These are phyloP conservation scores for Brachymystax lenok DNA, from an alignment of 2,797 vertebrate species.

Conservation along the genomic window DNA sequence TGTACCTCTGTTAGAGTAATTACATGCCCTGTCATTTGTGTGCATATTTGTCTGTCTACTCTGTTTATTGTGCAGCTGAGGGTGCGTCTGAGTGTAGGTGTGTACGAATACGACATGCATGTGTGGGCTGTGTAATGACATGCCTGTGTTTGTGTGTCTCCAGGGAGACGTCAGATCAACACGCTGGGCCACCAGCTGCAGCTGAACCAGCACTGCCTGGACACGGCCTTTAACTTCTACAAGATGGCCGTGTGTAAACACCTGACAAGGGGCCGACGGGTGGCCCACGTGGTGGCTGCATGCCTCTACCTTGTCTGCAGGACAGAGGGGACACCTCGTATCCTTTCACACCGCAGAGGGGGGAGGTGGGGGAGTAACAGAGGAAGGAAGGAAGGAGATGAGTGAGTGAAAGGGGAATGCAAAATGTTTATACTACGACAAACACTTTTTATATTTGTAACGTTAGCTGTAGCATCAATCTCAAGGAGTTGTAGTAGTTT, in stretches of 20 bases:
- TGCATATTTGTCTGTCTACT: constrained; percentile 9
- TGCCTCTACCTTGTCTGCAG: constrained; percentile 97
- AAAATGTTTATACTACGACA: background rate
- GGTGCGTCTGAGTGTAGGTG: constrained; percentile 7
- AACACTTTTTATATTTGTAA: background rate
- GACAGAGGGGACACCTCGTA: constrained; percentile 96
- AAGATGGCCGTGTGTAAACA: constrained; percentile 93
- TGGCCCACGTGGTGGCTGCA: constrained; percentile 86
- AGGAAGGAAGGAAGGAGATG: background rate
- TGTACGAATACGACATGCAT: background rate
- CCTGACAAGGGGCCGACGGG: constrained; percentile 85
- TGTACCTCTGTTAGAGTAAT: constrained; percentile 11
- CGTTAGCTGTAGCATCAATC: background rate
- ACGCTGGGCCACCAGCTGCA: constrained; percentile 92
- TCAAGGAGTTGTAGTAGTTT: background rate
- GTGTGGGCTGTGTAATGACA: constrained; percentile 1
- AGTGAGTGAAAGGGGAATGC: background rate
- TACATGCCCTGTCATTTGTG: constrained; percentile 9
- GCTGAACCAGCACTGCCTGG: constrained; percentile 92
- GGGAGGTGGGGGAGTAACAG: background rate
- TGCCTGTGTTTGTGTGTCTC: constrained; percentile 21
- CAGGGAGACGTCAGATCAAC: constrained; percentile 88
- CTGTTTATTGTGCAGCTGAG: constrained; percentile 15
- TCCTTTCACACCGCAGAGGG: constrained; percentile 71
- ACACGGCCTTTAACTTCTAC: constrained; percentile 97